These are phyloP conservation scores for Leistus spinibarbis DNA, from an alignment of 2,888 invertebrate genomes.

Conservation along the genomic window DNA sequence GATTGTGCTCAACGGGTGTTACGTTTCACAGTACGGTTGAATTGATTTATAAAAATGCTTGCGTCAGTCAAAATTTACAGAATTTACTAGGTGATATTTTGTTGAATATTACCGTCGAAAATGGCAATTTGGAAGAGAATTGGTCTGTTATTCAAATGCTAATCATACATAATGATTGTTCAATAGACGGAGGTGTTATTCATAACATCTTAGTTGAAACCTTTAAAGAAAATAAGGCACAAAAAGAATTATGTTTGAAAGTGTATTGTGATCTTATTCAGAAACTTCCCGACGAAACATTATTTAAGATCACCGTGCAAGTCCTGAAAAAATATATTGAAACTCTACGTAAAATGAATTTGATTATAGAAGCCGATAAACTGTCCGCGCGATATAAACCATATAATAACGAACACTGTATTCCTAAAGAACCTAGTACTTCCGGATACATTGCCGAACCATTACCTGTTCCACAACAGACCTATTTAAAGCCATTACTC, in stretches of 20 bases:
- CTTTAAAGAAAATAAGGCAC: background rate
- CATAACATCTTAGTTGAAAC: constrained; percentile 10
- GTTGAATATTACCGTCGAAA: constrained; percentile 24
- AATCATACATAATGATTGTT: constrained; percentile 1
- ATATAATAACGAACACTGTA: background rate
- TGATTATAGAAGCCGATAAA: constrained; percentile 11
- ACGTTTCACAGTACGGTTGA: constrained; percentile 28
- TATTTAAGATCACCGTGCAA: background rate
- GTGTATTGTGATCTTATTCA: constrained; percentile 26
- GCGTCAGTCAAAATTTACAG: background rate
- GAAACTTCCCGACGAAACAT: constrained; percentile 1
- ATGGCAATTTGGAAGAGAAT: constrained; percentile 5
- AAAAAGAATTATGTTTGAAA: constrained; percentile 19
- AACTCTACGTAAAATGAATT: background rate
- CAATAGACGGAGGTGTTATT: constrained; percentile 17
- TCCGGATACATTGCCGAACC: background rate
- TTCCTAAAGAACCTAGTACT: background rate
- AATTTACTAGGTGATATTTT: constrained; percentile 23
- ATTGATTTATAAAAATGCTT: constrained; percentile 20
- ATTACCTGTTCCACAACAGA: background rate
- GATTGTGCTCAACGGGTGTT: constrained; percentile 11
- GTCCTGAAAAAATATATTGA: constrained; percentile 13
- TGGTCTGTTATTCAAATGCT: constrained; percentile 22
- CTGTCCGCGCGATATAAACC: background rate
- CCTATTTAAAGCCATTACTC: background rate